These are phyloP conservation scores for Aleiodes testaceus DNA, from an alignment of 2,888 invertebrate genomes.

Conservation along the genomic window DNA sequence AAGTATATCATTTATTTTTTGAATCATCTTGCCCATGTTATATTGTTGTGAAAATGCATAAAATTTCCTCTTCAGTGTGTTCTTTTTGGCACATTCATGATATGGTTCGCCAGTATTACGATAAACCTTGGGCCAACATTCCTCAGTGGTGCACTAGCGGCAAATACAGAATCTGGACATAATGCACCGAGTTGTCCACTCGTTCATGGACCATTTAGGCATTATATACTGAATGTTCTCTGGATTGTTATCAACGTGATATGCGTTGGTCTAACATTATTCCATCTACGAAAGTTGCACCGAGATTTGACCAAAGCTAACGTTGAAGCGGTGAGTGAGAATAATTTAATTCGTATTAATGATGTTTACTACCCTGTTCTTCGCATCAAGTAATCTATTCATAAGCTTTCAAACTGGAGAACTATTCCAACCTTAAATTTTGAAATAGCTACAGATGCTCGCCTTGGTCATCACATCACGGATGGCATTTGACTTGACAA, in stretches of 20 bases:
- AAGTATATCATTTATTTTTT: too few relatives aligned
- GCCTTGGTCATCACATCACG: neutral
- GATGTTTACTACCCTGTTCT: neutral
- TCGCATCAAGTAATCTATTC: neutral
- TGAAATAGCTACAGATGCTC: neutral
- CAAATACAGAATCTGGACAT: slow-evolving; percentile 84
- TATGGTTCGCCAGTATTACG: slow-evolving; percentile 93
- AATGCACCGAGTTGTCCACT: slow-evolving; percentile 89
- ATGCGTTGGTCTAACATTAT: slow-evolving; percentile 87
- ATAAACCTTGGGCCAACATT: slow-evolving; percentile 93
- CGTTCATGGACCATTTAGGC: slow-evolving; percentile 89
- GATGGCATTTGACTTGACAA: neutral
- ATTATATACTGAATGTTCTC: slow-evolving; percentile 91
- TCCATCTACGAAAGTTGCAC: slow-evolving; percentile 88
- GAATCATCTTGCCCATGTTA: too few relatives aligned
- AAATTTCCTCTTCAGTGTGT: slow-evolving; percentile 81
- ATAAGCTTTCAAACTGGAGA: neutral
- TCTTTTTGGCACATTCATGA: slow-evolving; percentile 92
- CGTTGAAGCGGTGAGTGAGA: slow-evolving; percentile 80
- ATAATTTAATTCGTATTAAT: neutral
- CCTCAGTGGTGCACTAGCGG: slow-evolving; percentile 87
- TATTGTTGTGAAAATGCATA: neutral
- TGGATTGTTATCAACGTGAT: slow-evolving; percentile 92
- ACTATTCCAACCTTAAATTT: neutral
- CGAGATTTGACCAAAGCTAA: slow-evolving; percentile 88